These are phyloP conservation scores for Perca fluviatilis DNA, from an alignment of 2,113 vertebrate genomes.

Conservation along the genomic window DNA sequence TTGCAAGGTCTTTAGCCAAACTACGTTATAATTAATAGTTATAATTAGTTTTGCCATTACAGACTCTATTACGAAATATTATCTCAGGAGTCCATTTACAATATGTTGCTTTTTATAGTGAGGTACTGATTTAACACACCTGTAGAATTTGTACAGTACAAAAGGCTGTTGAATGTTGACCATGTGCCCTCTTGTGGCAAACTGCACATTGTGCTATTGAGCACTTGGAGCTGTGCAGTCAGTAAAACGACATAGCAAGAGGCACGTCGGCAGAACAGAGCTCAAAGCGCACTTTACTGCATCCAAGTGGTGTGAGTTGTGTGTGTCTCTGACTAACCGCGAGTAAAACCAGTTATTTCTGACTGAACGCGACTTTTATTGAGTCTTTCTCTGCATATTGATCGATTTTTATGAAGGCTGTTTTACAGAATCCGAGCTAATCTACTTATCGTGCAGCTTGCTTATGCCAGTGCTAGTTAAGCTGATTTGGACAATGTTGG, in stretches of 20 bases:
- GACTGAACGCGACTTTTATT: not conserved
- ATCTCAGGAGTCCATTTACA: conserved; percentile 5
- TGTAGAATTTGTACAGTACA: not conserved
- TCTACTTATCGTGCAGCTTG: not conserved
- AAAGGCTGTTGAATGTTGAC: not conserved
- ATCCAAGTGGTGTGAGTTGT: not conserved
- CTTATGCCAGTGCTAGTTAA: not conserved
- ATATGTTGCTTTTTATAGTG: not conserved
- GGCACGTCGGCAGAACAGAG: not conserved
- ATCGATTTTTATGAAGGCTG: not conserved
- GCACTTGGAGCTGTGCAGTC: not conserved
- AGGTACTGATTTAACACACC: not conserved
- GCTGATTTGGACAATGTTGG: not conserved
- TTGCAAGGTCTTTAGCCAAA: conserved; percentile 20
- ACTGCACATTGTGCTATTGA: not conserved
- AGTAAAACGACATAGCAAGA: too few relatives aligned
- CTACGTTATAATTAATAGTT: not conserved
- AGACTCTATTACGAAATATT: not conserved
- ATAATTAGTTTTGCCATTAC: conserved; percentile 39
- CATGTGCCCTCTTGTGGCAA: not conserved
- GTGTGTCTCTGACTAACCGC: not conserved
- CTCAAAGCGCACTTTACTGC: not conserved
- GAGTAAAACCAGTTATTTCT: not conserved
- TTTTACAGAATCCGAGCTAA: not conserved
- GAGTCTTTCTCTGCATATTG: not conserved